Evolutionary conservation across 2,797 vertebrate species (phyloP).

Genomic region (Thripadectes ignobilis): DNA sequence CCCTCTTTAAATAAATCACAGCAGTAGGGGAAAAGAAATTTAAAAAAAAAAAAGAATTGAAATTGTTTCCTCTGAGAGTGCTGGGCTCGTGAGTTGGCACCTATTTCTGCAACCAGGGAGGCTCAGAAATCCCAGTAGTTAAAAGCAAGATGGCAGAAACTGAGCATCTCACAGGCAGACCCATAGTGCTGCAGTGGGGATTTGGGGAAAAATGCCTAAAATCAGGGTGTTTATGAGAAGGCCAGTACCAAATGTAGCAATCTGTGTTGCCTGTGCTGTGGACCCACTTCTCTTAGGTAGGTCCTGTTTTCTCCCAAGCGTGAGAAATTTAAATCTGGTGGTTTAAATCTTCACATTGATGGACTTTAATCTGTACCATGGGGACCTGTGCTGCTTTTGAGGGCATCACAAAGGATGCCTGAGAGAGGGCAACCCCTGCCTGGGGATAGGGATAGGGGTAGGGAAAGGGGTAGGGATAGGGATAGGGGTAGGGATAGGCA

Average conservation of each 20-base stretch:
- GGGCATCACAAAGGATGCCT: not conserved
- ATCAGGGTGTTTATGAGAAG: not conserved
- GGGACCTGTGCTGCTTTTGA: not conserved
- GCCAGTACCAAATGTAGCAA: not conserved
- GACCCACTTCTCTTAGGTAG: not conserved
- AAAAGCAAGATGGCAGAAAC: not conserved
- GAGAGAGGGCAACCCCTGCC: not conserved
- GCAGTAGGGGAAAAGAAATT: fast-evolving
- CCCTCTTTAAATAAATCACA: not conserved
- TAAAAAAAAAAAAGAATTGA: too few relatives aligned
- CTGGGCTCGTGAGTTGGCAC: not conserved
- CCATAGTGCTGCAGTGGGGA: fast-evolving
- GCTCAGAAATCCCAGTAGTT: not conserved
- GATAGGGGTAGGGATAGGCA: not conserved
- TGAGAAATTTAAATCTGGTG: not conserved
- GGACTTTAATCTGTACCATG: not conserved
- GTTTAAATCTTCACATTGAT: not conserved
- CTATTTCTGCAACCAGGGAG: not conserved
- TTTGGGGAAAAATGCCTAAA: not conserved
- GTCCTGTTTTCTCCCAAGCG: not conserved
- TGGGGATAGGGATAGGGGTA: not conserved
- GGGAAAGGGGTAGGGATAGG: too few relatives aligned
- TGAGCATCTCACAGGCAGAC: not conserved
- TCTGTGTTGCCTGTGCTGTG: not conserved
- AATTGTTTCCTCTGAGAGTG: not conserved